phyloP scores from a whole-genome alignment of 2,888 invertebrate species.

The Pseudolycoriella hygida region DNA sequence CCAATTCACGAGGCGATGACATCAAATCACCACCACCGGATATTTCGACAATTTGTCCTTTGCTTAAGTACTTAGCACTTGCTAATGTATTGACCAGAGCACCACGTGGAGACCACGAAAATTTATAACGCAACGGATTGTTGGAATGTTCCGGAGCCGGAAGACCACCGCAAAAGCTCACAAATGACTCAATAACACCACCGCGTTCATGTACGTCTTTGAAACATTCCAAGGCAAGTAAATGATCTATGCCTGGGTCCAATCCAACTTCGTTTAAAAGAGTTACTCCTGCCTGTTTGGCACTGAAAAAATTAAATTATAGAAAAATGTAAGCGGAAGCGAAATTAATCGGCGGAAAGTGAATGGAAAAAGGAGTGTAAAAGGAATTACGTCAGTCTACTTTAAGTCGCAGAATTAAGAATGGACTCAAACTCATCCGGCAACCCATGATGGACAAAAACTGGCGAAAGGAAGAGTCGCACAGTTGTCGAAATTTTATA shows the following conservation, averaged over 20 bases:
- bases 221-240: conserved; percentile 92
- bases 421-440: too few species aligned
- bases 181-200: conserved; percentile 84
- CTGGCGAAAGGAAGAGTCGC: too few species aligned
- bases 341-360: too few species aligned
- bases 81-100: conserved; percentile 81
- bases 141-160: conserved; percentile 94
- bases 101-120: conserved; percentile 94
- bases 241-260: conserved; percentile 97
- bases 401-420: too few species aligned
- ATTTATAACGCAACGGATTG: conserved; percentile 79
- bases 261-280: conserved; percentile 92
- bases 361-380: too few species aligned
- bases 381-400: too few species aligned
- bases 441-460: too few species aligned
- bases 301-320: conserved; percentile 34
- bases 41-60: conserved; percentile 76
- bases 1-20: conserved; percentile 57
- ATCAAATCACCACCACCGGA: conserved; percentile 77
- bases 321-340: too few species aligned
- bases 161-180: conserved; percentile 92
- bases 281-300: conserved; percentile 76
- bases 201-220: conserved; percentile 79
- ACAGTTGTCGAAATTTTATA: too few species aligned
- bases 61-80: conserved; percentile 69